These are phyloP conservation scores for Agriopis aurantiaria DNA, from an alignment of 2,888 invertebrate species.

Conservation along the genomic window DNA sequence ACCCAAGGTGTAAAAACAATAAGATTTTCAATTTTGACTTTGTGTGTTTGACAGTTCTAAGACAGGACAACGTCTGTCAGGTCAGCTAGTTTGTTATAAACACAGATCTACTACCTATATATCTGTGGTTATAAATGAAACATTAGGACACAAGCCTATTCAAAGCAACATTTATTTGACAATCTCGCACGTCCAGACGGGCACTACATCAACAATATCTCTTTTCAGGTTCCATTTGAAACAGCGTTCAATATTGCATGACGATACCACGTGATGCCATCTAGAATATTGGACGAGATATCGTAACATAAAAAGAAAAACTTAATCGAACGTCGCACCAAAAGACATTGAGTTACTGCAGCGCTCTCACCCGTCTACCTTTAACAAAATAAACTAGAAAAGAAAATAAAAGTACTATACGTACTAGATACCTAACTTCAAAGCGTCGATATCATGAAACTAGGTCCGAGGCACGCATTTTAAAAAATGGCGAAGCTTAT, in stretches of 20 bases:
- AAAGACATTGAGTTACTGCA: conserved; percentile 60
- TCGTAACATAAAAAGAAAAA: conserved; percentile 50
- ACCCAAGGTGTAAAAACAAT: too few species aligned
- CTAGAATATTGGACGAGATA: conserved; percentile 44
- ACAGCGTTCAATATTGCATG: conserved; percentile 11
- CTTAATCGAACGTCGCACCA: conserved; percentile 60
- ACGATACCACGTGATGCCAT: conserved; percentile 38
- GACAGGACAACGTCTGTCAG: too few species aligned
- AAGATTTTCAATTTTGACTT: too few species aligned
- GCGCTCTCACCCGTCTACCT: conserved; percentile 56
- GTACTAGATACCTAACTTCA: conserved; percentile 49
- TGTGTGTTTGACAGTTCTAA: too few species aligned
- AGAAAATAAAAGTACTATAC: conserved; percentile 68
- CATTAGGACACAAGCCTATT: too few species aligned
- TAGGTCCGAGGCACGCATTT: conserved; percentile 79
- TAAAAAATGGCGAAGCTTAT: conserved; percentile 81
- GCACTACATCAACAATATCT: conserved; percentile 2
- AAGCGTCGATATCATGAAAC: conserved; percentile 72
- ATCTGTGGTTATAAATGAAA: too few species aligned
- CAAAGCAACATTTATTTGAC: not conserved
- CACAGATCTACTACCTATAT: too few species aligned
- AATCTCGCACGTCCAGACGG: not conserved
- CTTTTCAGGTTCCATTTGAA: conserved; percentile 6
- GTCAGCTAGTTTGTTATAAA: too few species aligned
- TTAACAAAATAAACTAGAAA: conserved; percentile 60